Percentiles rank a stretch among this genome's conserved stretches.
phyloP scores from a whole-genome alignment of 2,113 vertebrate species.

The Monopterus albus region DNA sequence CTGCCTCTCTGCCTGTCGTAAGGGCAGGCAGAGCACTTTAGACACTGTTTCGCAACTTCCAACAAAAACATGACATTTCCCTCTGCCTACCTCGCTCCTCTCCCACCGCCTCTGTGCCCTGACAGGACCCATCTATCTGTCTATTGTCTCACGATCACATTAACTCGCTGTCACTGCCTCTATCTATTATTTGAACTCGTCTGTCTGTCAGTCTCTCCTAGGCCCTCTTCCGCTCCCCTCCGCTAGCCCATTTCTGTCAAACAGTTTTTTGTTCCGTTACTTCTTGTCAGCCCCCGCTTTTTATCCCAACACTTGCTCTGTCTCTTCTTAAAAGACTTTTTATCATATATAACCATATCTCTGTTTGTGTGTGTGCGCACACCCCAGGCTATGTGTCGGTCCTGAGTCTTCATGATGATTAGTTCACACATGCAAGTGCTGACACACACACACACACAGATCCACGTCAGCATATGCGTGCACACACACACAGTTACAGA shows the following conservation, averaged over 20 bases:
- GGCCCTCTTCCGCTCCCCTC: slow-evolving; percentile 32
- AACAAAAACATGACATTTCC: slow-evolving; percentile 15
- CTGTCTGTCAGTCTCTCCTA: slow-evolving; percentile 48
- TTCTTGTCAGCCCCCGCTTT: slow-evolving; percentile 29
- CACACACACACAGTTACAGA: slow-evolving; percentile 12
- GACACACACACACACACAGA: not conserved
- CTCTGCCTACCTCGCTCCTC: not conserved
- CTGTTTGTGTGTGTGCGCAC: slow-evolving; percentile 16
- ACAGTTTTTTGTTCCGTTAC: slow-evolving; percentile 40
- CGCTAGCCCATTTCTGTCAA: slow-evolving; percentile 69
- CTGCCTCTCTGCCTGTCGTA: not conserved
- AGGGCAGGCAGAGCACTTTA: slow-evolving; percentile 8
- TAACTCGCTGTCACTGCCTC: slow-evolving; percentile 62
- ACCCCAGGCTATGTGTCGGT: slow-evolving; percentile 7
- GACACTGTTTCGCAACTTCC: slow-evolving; percentile 17
- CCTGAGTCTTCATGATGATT: slow-evolving; percentile 16
- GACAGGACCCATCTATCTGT: slow-evolving; percentile 40
- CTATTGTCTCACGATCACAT: slow-evolving; percentile 59
- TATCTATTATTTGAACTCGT: slow-evolving; percentile 59
- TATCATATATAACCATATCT: slow-evolving; percentile 41
- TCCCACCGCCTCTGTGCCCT: not conserved
- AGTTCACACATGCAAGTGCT: not conserved
- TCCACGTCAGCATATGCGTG: slow-evolving; percentile 16
- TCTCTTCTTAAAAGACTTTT: slow-evolving; percentile 50
- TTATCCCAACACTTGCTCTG: slow-evolving; percentile 29